Percentiles rank a stretch among this genome's conserved stretches.
These are phyloP conservation scores for Acrocephalus arundinaceus DNA, from an alignment of 2,113 vertebrate species.

Conservation along the genomic window DNA sequence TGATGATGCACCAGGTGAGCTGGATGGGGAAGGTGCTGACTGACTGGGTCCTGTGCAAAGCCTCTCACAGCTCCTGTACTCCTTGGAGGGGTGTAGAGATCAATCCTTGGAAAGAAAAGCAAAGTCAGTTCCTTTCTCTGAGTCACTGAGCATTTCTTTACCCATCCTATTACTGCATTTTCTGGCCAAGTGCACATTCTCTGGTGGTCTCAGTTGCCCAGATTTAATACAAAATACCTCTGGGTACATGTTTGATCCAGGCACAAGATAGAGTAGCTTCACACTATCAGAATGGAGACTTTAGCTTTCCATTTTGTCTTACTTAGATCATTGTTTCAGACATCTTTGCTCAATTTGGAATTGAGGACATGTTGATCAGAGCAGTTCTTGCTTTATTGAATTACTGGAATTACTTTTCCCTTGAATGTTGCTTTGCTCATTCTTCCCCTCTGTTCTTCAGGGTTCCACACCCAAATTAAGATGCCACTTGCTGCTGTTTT, in stretches of 20 bases:
- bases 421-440: not conserved
- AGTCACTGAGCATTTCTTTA: not conserved
- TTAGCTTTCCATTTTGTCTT: not conserved
- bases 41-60: not conserved
- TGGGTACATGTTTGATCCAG: not conserved
- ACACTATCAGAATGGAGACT: not conserved
- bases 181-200: not conserved
- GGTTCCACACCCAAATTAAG: not conserved
- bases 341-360: not conserved
- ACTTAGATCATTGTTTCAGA: not conserved
- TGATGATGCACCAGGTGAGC: not conserved
- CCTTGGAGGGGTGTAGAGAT: not conserved
- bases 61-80: not conserved
- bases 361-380: not conserved
- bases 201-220: not conserved
- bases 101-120: not conserved
- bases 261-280: not conserved
- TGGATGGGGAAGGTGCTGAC: not conserved
- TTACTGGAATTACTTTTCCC: not conserved
- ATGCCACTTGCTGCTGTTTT: not conserved
- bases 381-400: not conserved
- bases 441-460: not conserved
- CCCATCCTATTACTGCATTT: accelerated
- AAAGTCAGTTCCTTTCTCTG: not conserved
- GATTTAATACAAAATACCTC: not conserved